A percentile compares a stretch with the other conserved stretches of the same genome.
Evolutionary conservation across 1,140 invertebrate species (phyloP).

Genomic region (Araneus ventricosus): DNA sequence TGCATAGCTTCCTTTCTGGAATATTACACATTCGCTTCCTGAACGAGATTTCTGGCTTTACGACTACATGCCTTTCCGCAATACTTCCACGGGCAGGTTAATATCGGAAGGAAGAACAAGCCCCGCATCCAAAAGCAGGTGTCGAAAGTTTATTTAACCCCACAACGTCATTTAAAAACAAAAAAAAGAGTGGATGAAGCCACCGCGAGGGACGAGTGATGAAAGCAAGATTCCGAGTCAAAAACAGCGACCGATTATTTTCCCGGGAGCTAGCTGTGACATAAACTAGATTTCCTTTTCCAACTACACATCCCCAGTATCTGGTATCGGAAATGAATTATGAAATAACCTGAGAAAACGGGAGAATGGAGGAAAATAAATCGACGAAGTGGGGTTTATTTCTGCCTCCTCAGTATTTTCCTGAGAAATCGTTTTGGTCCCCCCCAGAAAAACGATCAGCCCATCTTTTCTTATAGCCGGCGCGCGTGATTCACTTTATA

Average conservation of each 20-base stretch:
- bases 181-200: background rate
- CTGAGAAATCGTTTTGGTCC: constrained; percentile 4
- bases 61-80: background rate
- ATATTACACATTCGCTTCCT: too few species aligned
- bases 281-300: background rate
- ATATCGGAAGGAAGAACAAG: background rate
- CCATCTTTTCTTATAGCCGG: background rate
- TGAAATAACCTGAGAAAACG: constrained; percentile 22
- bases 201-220: background rate
- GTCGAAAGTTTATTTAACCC: background rate
- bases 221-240: background rate
- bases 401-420: background rate
- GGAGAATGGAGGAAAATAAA: background rate
- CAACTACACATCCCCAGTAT: background rate
- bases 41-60: too few species aligned
- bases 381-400: constrained; percentile 15
- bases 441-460: background rate
- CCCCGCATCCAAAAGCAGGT: background rate
- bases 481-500: constrained; percentile 9
- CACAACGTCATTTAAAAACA: background rate
- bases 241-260: constrained; percentile 33
- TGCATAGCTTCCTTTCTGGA: too few species aligned
- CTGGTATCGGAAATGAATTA: constrained; percentile 59
- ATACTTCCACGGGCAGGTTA: background rate
- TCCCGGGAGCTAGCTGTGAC: background rate